Evolutionary conservation across 2,113 vertebrate genomes (phyloP).

Genomic region (Euleptes europaea): DNA sequence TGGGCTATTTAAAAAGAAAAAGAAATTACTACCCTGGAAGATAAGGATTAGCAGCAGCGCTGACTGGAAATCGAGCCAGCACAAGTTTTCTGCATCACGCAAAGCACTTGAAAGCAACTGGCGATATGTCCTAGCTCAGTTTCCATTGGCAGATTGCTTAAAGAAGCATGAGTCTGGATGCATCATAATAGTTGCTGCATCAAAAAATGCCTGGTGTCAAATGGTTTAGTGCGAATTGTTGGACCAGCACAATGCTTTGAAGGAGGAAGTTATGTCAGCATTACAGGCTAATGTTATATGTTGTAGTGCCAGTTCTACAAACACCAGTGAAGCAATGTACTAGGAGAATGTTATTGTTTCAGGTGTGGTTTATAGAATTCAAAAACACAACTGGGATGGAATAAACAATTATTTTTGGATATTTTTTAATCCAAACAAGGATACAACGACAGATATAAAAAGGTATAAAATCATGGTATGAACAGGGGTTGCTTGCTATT

Average conservation of each 20-base stretch:
- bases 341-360: neutral
- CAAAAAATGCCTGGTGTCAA: neutral
- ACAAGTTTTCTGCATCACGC: neutral
- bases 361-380: neutral
- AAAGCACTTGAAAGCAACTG: neutral
- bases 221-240: neutral
- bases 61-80: neutral
- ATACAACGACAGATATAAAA: neutral
- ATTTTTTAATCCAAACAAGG: accelerated
- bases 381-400: neutral
- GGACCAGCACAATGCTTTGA: neutral
- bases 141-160: neutral
- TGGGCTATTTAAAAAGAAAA: neutral
- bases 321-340: neutral
- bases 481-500: neutral
- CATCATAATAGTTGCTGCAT: neutral
- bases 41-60: neutral
- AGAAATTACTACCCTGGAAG: too few species aligned
- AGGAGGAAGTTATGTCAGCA: neutral
- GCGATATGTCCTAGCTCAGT: neutral
- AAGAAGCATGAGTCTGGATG: neutral
- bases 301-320: neutral
- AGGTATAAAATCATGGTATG: neutral
- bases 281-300: neutral
- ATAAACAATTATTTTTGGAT: neutral